phyloP scores from a whole-genome alignment of 2,888 invertebrate genomes.

The Dinocampus coccinellae region DNA sequence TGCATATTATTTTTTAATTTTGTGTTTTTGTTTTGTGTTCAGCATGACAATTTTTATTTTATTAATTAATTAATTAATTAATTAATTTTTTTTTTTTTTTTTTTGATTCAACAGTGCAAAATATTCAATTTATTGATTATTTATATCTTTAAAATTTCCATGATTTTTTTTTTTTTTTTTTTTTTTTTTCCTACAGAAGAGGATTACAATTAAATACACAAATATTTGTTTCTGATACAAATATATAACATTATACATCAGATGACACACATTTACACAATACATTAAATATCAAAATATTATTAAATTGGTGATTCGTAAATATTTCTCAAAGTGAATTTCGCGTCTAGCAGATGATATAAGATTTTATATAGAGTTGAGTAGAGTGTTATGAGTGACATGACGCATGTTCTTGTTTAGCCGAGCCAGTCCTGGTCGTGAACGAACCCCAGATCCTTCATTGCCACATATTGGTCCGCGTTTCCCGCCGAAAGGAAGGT shows the following conservation, averaged over 20 bases:
- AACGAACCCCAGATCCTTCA: constrained; percentile 83
- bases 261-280: constrained; percentile 3
- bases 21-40: not conserved
- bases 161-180: constrained; percentile 2
- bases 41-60: constrained; percentile 41
- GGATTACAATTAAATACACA: not conserved
- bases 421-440: constrained; percentile 89
- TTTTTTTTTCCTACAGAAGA: not conserved
- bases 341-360: not conserved
- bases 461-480: constrained; percentile 92
- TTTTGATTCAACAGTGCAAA: constrained; percentile 17
- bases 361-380: constrained; percentile 41
- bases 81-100: not conserved
- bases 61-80: too few species aligned
- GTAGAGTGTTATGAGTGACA: constrained; percentile 67
- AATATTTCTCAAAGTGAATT: not conserved
- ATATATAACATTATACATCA: not conserved
- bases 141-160: not conserved
- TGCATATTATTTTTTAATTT: constrained; percentile 19
- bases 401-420: constrained; percentile 75
- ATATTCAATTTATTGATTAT: constrained; percentile 18
- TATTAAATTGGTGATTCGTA: not conserved
- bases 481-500: constrained; percentile 90
- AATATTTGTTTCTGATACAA: not conserved
- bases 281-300: constrained; percentile 13